Evolutionary conservation across 2,888 invertebrate species (phyloP).

Genomic region (Lingula anatina): DNA sequence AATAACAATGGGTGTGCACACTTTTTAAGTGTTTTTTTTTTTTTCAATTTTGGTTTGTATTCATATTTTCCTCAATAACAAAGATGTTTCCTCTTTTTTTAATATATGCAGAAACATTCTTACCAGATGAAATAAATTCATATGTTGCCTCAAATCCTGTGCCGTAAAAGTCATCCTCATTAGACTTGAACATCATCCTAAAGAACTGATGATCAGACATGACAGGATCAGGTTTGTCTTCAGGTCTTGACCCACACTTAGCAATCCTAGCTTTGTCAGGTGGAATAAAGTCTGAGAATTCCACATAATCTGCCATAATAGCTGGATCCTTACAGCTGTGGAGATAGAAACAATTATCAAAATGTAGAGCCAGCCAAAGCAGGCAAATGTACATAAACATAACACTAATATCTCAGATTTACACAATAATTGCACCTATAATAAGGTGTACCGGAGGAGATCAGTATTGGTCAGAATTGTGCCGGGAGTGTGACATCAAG

Average conservation of each 20-base stretch:
- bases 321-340: slow-evolving; percentile 88
- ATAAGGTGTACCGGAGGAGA: not conserved
- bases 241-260: slow-evolving; percentile 66
- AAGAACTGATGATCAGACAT: slow-evolving; percentile 88
- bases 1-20: too few species aligned
- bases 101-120: too few species aligned
- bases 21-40: too few species aligned
- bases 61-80: too few species aligned
- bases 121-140: too few species aligned
- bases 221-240: slow-evolving; percentile 52
- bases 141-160: slow-evolving; percentile 91
- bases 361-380: not conserved
- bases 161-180: slow-evolving; percentile 87
- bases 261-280: slow-evolving; percentile 83
- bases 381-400: not conserved
- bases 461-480: too few species aligned
- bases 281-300: slow-evolving; percentile 86
- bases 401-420: not conserved
- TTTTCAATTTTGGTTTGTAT: too few species aligned
- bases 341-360: slow-evolving; percentile 22
- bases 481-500: too few species aligned
- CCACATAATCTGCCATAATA: slow-evolving; percentile 93
- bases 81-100: too few species aligned
- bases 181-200: slow-evolving; percentile 88
- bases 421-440: not conserved